Base-by-base conservation (phyloP, 1,140 invertebrate genomes). In the Pachypeltis micranthus region DNA sequence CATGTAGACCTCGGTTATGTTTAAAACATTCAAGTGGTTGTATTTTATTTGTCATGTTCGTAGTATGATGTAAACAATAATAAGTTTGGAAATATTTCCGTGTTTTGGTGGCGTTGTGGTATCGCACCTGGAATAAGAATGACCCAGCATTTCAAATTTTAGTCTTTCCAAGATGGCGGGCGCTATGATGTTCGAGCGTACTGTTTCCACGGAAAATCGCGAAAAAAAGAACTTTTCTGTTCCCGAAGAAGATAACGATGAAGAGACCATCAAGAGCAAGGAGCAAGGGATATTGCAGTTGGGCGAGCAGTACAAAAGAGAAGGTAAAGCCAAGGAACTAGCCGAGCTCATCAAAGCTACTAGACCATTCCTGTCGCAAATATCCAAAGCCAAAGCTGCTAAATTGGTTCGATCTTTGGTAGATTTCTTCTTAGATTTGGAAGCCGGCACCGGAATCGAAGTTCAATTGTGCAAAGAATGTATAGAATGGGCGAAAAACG, bases 401-500 rank as follows among this genome's bases (percentile, higher is more conserved):
- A 99, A 99, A 77, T 78, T 99, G 63, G 95, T 99, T 0, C 83
- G 96, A 65, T 90, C 91, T 12, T 78, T 99, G 56, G 95, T 99
- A 4, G 96, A 99, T 75, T 87, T 96, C 77, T 99, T 98, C 76
- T 78, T 99, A 54, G 95, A 98, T 76, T 84, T 99, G 74, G 93
- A 97, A 76, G 91, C 90, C 65, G 87, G 85, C 31, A 95, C 91
- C 68, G 93, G 93, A 29, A 89, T 91, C 63, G 93, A 92, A 80
- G 81, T 85, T 65, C 88, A 93, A 74, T 77, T 93, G 39, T 91
- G 87, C 73, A 89, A 94, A 78, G 96, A 99, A 78, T 98, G 95
- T 77, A 99, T 99, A 79, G 91, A 96, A 79, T 99, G 96, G 96
- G 95, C 97, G 21, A 96, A 96, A 75, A 87, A 94, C 74, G 96